phyloP scores from a whole-genome alignment of 2,888 invertebrate genomes.

The Zootermopsis nevadensis region DNA sequence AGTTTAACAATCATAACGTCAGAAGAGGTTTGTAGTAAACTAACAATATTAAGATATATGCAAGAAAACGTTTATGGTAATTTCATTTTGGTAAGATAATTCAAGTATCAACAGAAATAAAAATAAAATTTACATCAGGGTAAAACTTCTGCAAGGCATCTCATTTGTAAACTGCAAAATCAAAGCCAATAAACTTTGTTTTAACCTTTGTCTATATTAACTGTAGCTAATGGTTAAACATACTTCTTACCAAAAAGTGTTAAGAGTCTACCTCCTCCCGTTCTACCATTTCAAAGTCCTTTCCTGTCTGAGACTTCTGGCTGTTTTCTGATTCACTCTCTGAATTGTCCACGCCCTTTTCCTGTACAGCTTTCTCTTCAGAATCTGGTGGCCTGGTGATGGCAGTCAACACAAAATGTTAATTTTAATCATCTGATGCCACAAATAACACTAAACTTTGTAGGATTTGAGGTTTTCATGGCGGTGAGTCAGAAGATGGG shows the following conservation, averaged over 20 bases:
- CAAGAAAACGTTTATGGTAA: not conserved
- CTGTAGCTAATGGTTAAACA: conserved; percentile 11
- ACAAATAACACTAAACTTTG: no score
- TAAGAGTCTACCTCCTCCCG: conserved; percentile 61
- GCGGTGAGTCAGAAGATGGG: no score
- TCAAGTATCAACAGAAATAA: conserved; percentile 8
- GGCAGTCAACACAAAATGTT: no score
- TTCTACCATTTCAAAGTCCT: conserved; percentile 90
- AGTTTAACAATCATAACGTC: not conserved
- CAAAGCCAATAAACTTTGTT: not conserved
- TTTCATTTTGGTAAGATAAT: conserved; percentile 12
- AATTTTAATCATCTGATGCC: no score
- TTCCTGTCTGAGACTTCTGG: conserved; percentile 83
- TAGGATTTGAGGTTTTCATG: no score
- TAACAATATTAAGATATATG: not conserved
- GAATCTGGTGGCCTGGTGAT: not conserved
- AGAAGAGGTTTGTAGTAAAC: not conserved
- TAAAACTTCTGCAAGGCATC: conserved; percentile 18
- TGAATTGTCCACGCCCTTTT: conserved; percentile 65
- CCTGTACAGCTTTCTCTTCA: conserved; percentile 37
- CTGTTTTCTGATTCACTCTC: conserved; percentile 85
- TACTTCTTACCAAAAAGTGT: conserved; percentile 45
- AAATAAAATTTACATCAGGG: not conserved
- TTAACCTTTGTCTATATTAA: not conserved
- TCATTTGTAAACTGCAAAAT: not conserved